phyloP scores from a whole-genome alignment of 1,140 invertebrate species.

The Drosophila bocki region DNA sequence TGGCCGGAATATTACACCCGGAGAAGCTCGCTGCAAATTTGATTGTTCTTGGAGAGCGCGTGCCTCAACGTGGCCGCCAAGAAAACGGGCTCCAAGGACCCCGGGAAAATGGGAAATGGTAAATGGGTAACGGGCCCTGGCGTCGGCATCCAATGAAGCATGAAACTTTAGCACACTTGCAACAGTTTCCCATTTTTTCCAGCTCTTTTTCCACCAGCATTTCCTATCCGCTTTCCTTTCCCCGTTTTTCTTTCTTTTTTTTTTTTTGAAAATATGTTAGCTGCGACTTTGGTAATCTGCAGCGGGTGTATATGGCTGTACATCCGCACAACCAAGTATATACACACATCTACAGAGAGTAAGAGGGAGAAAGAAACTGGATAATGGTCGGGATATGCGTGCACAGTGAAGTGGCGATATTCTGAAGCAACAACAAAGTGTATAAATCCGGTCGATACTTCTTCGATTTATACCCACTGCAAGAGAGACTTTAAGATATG shows the following conservation, averaged over 20 bases:
- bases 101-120: slow-evolving; percentile 6
- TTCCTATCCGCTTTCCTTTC: slow-evolving; percentile 43
- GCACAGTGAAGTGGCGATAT: slow-evolving; percentile 57
- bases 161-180: slow-evolving; percentile 81
- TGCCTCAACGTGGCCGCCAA: slow-evolving; percentile 43
- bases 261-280: slow-evolving; percentile 69
- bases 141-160: slow-evolving; percentile 76
- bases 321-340: slow-evolving; percentile 7
- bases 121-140: slow-evolving; percentile 28
- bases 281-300: slow-evolving; percentile 80
- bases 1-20: slow-evolving; percentile 60
- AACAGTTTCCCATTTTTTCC: slow-evolving; percentile 61
- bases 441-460: slow-evolving; percentile 11
- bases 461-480: slow-evolving; percentile 6
- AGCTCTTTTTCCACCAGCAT: slow-evolving; percentile 41
- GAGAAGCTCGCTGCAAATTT: slow-evolving; percentile 76
- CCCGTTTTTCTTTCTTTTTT: slow-evolving; percentile 16
- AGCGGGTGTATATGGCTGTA: slow-evolving; percentile 24
- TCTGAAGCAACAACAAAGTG: slow-evolving; percentile 5
- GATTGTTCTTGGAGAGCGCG: slow-evolving; percentile 73
- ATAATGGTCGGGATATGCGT: slow-evolving; percentile 61
- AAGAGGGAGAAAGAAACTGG: not conserved
- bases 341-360: not conserved
- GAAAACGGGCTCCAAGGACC: slow-evolving; percentile 54
- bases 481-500: not conserved